A percentile compares a stretch with the other conserved stretches of the same genome.
phyloP scores from a whole-genome alignment of 2,113 vertebrate species.

The Apodemus sylvaticus region DNA sequence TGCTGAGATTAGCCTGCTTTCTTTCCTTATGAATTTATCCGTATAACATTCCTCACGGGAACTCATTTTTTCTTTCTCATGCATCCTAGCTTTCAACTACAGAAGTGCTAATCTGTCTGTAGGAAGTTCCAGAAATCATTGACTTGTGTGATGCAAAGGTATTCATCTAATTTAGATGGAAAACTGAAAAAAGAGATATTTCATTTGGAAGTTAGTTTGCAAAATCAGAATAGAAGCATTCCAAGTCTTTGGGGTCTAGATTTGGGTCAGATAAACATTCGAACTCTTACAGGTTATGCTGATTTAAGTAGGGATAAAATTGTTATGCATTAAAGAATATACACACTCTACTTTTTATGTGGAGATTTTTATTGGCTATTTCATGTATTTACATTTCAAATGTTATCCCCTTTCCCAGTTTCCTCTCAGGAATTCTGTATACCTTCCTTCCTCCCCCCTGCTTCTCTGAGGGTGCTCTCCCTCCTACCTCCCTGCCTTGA shows the following conservation, averaged over 20 bases:
- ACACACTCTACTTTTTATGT: neutral
- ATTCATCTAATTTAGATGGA: slow-evolving; percentile 79
- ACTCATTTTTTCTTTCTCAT: slow-evolving; percentile 64
- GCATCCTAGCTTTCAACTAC: slow-evolving; percentile 81
- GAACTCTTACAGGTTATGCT: slow-evolving; percentile 61
- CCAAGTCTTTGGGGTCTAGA: slow-evolving; percentile 53
- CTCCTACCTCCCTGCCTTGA: no score
- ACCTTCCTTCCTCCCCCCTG: no score
- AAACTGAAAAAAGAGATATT: slow-evolving; percentile 80
- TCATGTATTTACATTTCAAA: no score
- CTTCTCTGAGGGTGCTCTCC: no score
- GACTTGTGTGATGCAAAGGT: slow-evolving; percentile 79
- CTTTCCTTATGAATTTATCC: slow-evolving; percentile 85
- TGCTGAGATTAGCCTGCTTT: slow-evolving; percentile 85
- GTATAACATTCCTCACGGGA: slow-evolving; percentile 77
- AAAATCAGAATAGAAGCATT: slow-evolving; percentile 77
- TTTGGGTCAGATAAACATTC: slow-evolving; percentile 62
- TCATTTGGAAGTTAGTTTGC: slow-evolving; percentile 81
- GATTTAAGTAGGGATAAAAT: slow-evolving; percentile 54
- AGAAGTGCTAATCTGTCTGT: slow-evolving; percentile 81
- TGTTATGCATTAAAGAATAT: neutral
- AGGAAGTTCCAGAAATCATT: slow-evolving; percentile 80
- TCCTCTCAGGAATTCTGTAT: no score
- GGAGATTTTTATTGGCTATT: no score
- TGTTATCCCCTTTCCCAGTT: no score